These are phyloP conservation scores for Chanos chanos DNA, from an alignment of 2,797 vertebrate genomes.

Conservation along the genomic window DNA sequence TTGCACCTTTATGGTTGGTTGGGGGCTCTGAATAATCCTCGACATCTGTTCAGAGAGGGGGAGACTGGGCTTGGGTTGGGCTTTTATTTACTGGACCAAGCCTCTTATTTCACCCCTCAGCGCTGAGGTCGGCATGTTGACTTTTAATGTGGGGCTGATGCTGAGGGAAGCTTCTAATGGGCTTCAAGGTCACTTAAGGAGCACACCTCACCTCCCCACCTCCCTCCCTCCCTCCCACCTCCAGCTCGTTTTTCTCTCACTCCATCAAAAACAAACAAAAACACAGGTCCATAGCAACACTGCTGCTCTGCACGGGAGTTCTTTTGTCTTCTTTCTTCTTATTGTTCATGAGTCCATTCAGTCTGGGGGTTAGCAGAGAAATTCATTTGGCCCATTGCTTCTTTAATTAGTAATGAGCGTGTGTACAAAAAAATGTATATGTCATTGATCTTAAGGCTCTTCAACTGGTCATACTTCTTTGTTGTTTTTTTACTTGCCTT, in stretches of 20 bases:
- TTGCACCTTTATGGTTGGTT: slow-evolving; percentile 82
- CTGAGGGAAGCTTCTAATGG: slow-evolving; percentile 59
- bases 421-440: no score
- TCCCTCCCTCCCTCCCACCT: slow-evolving; percentile 34
- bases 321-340: slow-evolving; percentile 35
- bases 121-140: slow-evolving; percentile 49
- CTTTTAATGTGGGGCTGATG: slow-evolving; percentile 67
- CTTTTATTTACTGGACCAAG: slow-evolving; percentile 58
- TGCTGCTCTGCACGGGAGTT: no score
- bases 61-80: slow-evolving; percentile 56
- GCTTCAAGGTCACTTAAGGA: slow-evolving; percentile 64
- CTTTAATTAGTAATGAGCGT: no score
- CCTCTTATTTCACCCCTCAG: slow-evolving; percentile 55
- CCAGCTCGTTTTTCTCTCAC: slow-evolving; percentile 46
- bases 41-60: slow-evolving; percentile 71
- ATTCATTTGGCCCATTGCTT: no score
- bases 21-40: slow-evolving; percentile 76
- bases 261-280: slow-evolving; percentile 14
- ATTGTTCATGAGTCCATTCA: slow-evolving; percentile 54
- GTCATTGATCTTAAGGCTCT: no score
- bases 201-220: slow-evolving; percentile 28
- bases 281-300: no score
- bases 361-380: no score
- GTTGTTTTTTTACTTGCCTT: no score
- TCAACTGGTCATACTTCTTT: no score